Percentiles rank a stretch among this genome's conserved stretches.
Conservation (phyloP, 1,140 invertebrate species). For the Zophobas morio region DNA sequence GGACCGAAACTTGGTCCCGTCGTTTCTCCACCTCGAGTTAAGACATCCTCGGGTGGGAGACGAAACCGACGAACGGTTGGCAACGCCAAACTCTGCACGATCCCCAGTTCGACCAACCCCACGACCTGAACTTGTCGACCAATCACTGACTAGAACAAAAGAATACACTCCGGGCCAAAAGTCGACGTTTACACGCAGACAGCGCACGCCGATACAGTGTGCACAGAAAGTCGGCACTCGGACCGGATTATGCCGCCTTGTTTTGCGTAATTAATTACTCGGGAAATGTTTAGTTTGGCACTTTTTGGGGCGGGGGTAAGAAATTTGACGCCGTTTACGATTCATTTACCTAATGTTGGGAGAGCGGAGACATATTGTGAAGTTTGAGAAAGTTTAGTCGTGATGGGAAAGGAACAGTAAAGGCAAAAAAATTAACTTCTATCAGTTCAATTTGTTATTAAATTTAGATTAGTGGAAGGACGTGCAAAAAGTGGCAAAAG, state of each 20-base stretch:
- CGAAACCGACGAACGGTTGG: constrained; percentile 29
- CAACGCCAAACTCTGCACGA: constrained; percentile 28
- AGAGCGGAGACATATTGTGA: neutral
- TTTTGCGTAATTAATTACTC: constrained; percentile 7
- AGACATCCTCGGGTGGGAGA: constrained; percentile 31
- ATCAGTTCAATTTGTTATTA: no score
- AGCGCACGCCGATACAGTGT: constrained; percentile 16
- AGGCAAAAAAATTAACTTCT: no score
- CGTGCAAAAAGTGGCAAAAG: no score
- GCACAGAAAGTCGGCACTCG: neutral
- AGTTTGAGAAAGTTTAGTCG: no score
- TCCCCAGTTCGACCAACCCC: constrained; percentile 59
- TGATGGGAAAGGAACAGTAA: no score
- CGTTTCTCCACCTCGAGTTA: neutral
- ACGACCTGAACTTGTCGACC: constrained; percentile 63
- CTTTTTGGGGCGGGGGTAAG: neutral
- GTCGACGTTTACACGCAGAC: constrained; percentile 23
- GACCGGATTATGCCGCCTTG: neutral
- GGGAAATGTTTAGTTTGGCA: constrained; percentile 1
- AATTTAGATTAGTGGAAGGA: no score
- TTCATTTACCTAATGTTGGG: neutral
- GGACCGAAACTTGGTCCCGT: neutral
- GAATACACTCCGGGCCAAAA: constrained; percentile 63
- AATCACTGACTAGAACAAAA: constrained; percentile 66
- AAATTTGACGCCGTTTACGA: neutral